Evolutionary conservation across 1,140 invertebrate species (phyloP).

Genomic region (Riptortus pedestris): DNA sequence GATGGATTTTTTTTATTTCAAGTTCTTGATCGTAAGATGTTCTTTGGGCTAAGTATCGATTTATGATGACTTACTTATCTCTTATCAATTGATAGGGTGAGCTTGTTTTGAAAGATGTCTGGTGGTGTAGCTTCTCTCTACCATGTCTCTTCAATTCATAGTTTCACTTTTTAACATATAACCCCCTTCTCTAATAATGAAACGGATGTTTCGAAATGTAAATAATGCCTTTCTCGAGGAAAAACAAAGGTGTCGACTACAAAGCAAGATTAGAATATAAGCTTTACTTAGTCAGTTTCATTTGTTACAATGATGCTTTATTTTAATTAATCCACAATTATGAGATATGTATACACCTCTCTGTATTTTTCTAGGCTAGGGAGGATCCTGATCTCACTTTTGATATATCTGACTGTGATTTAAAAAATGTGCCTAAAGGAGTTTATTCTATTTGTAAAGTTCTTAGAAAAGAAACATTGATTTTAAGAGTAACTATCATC

Average conservation of each 20-base stretch:
- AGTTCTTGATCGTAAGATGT: too few species aligned
- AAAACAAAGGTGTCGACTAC: conserved; percentile 40
- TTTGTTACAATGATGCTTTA: conserved; percentile 18
- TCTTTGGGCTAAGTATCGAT: too few species aligned
- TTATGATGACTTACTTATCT: too few species aligned
- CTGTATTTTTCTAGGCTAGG: conserved; percentile 44
- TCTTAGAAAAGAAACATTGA: conserved; percentile 57
- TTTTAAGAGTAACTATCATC: conserved; percentile 32
- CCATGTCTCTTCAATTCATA: too few species aligned
- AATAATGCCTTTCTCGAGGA: conserved; percentile 27
- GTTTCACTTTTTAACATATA: too few species aligned
- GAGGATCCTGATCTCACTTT: conserved; percentile 64
- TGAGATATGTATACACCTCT: not conserved
- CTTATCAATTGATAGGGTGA: too few species aligned
- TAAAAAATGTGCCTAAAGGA: conserved; percentile 56
- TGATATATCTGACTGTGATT: conserved; percentile 59
- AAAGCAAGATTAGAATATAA: conserved; percentile 59
- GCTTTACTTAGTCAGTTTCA: conserved; percentile 48
- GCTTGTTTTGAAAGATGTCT: too few species aligned
- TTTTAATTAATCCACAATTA: conserved; percentile 24
- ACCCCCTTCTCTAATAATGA: too few species aligned
- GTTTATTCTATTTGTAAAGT: conserved; percentile 67
- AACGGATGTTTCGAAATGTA: too few species aligned
- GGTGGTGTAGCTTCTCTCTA: too few species aligned
- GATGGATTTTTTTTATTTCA: too few species aligned